Percentiles rank a stretch among this genome's conserved stretches.
phyloP scores from a whole-genome alignment of 1,140 invertebrate genomes.

The Apis mellifera region Amel_HAv3.1 CM009935.2:13874001-13874500 shows the following conservation, averaged over 20 bases:
- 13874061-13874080: conserved; percentile 27
- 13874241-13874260: conserved; percentile 67
- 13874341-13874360: conserved; percentile 16
- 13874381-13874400: not conserved
- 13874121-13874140: not conserved
- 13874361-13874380: conserved; percentile 5
- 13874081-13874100: not conserved
- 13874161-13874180: no score
- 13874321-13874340: not conserved
- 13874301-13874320: conserved; percentile 48
- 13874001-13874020: conserved; percentile 32
- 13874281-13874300: conserved; percentile 57
- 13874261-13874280: conserved; percentile 62
- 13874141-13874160: no score
- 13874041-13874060: conserved; percentile 59
- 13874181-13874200: not conserved
- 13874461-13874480: conserved; percentile 74
- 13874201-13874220: conserved; percentile 45
- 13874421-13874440: not conserved
- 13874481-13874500: conserved; percentile 76
- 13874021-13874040: conserved; percentile 48
- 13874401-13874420: no score
- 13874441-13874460: not conserved
- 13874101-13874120: not conserved
- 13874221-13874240: conserved; percentile 72